These are phyloP conservation scores for Drosophila hamatofila DNA, from an alignment of 2,888 invertebrate genomes.

Conservation along the genomic window DNA sequence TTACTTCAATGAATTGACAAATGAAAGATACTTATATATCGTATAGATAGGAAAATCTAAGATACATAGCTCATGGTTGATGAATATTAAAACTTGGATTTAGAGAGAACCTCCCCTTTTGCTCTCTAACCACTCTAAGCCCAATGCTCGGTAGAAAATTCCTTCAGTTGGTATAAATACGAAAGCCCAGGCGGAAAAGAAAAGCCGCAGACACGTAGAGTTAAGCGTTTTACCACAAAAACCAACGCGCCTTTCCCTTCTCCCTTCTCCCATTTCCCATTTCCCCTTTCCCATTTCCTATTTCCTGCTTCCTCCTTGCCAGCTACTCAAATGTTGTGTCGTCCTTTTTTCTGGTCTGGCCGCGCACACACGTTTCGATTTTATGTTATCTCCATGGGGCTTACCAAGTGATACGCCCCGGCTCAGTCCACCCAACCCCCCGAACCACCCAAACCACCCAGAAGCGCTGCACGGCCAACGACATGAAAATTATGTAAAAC, in stretches of 20 bases:
- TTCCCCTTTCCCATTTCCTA: neutral
- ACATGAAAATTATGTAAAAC: conserved; percentile 85
- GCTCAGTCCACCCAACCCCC: conserved; percentile 15
- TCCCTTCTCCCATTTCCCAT: neutral
- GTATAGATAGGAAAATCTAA: neutral
- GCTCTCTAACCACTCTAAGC: neutral
- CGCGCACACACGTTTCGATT: conserved; percentile 70
- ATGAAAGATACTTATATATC: neutral
- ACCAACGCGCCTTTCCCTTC: conserved; percentile 13
- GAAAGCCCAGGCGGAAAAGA: conserved; percentile 34
- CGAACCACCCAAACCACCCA: conserved; percentile 1
- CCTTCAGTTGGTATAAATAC: conserved; percentile 20
- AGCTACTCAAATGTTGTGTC: conserved; percentile 7
- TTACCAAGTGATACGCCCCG: conserved; percentile 57
- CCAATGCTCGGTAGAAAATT: neutral
- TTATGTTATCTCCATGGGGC: conserved; percentile 79
- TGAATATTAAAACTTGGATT: neutral
- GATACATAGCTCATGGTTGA: neutral
- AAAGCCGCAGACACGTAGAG: conserved; percentile 77
- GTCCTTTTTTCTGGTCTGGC: conserved; percentile 25
- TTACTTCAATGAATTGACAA: neutral
- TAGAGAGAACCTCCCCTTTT: neutral
- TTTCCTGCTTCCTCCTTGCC: neutral
- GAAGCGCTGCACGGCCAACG: conserved; percentile 61
- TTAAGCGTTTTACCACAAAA: conserved; percentile 78